phyloP scores from a whole-genome alignment of 2,113 vertebrate genomes.

The Dipodomys merriami region DNA sequence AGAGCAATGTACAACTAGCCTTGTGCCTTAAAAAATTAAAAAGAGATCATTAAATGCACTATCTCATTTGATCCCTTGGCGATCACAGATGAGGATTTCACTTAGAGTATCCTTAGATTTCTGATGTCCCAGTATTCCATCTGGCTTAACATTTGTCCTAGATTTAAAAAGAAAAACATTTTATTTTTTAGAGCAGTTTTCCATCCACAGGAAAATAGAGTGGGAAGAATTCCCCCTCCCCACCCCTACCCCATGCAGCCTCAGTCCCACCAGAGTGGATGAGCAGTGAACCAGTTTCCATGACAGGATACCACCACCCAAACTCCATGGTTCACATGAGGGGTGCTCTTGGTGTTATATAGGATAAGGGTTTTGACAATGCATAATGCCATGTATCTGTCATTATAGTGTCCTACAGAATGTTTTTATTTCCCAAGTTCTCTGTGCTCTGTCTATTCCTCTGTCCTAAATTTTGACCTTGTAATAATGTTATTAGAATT shows the following conservation, averaged over 20 bases:
- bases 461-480: constrained; percentile 4
- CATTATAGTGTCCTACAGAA: neutral
- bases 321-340: neutral
- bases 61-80: neutral
- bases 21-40: neutral
- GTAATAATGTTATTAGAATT: neutral
- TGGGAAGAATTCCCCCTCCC: neutral
- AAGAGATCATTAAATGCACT: neutral
- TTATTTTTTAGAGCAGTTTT: constrained; percentile 23
- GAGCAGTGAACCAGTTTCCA: neutral
- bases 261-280: accelerated
- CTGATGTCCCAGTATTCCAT: neutral
- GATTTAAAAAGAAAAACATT: neutral
- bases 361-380: neutral
- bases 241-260: accelerated
- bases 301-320: accelerated
- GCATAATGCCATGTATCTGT: neutral
- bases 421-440: neutral
- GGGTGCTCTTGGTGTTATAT: neutral
- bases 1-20: neutral
- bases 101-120: neutral
- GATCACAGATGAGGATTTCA: neutral
- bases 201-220: constrained; percentile 6
- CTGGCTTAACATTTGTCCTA: neutral
- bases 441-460: neutral